Conservation (phyloP, 2,113 vertebrate species). For the Meriones unguiculatus region DNA sequence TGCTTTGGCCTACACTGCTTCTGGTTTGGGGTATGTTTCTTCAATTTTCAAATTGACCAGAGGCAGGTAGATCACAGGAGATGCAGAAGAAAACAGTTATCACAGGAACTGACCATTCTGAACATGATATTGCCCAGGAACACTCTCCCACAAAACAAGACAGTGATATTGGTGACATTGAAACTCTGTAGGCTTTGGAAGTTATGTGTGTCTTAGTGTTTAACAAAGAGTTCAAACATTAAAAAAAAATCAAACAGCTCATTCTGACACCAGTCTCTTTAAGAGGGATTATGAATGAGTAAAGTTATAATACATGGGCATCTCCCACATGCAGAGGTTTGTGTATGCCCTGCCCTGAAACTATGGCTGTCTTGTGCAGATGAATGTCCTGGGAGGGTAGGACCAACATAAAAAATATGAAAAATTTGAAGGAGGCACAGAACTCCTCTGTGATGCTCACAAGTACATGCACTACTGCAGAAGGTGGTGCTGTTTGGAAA, state of each 20-base stretch:
- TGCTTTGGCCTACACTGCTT: not conserved
- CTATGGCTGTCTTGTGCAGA: no score
- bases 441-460: no score
- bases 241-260: not conserved
- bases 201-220: not conserved
- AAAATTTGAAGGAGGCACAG: not conserved
- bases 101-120: not conserved
- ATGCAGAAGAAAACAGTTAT: not conserved
- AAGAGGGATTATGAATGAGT: not conserved
- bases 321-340: not conserved
- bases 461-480: no score
- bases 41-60: not conserved
- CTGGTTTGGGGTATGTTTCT: not conserved
- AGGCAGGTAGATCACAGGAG: not conserved
- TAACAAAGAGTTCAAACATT: not conserved
- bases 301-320: not conserved
- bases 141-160: not conserved
- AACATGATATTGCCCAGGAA: not conserved
- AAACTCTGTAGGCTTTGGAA: not conserved
- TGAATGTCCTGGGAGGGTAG: not conserved
- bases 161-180: not conserved
- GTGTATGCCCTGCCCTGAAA: not conserved
- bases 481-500: no score
- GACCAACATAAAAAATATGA: not conserved
- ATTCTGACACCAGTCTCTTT: not conserved